A percentile compares a stretch with the other conserved stretches of the same genome.
Conservation (phyloP, 2,888 invertebrate species). For the Anorthoa munda region DNA sequence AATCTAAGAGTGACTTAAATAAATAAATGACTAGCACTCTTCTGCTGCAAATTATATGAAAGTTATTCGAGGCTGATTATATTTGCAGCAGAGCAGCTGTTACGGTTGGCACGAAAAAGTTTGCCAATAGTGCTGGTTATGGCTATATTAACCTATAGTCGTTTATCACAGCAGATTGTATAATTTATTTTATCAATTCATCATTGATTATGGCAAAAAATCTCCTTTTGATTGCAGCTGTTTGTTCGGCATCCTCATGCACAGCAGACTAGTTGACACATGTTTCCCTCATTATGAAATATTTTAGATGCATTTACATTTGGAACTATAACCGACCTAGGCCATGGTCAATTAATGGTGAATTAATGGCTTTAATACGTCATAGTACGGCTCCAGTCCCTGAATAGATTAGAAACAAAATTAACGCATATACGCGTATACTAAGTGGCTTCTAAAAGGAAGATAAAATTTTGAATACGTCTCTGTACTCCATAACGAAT, state of each 20-base stretch:
- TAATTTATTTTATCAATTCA: too few relatives aligned
- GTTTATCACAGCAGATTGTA: neutral
- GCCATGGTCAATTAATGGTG: too few relatives aligned
- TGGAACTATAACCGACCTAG: too few relatives aligned
- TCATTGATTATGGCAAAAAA: neutral
- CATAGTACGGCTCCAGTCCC: too few relatives aligned
- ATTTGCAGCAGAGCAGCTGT: neutral
- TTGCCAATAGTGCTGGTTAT: neutral
- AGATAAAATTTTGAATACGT: slow-evolving; percentile 60
- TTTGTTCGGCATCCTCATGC: neutral
- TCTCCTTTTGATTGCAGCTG: neutral
- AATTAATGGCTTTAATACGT: too few relatives aligned
- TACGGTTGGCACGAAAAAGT: neutral
- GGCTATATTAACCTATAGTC: neutral
- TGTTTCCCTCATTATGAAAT: neutral
- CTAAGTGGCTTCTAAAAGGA: neutral
- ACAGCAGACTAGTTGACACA: neutral
- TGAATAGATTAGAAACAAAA: too few relatives aligned
- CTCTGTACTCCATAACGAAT: slow-evolving; percentile 81
- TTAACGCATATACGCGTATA: neutral
- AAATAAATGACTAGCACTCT: too few relatives aligned
- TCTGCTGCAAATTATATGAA: neutral
- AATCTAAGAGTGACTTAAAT: too few relatives aligned
- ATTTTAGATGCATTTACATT: neutral
- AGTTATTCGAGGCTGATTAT: too few relatives aligned